These are phyloP conservation scores for Nannobrachium achirus DNA, from an alignment of 2,113 vertebrate species.

Conservation along the genomic window DNA sequence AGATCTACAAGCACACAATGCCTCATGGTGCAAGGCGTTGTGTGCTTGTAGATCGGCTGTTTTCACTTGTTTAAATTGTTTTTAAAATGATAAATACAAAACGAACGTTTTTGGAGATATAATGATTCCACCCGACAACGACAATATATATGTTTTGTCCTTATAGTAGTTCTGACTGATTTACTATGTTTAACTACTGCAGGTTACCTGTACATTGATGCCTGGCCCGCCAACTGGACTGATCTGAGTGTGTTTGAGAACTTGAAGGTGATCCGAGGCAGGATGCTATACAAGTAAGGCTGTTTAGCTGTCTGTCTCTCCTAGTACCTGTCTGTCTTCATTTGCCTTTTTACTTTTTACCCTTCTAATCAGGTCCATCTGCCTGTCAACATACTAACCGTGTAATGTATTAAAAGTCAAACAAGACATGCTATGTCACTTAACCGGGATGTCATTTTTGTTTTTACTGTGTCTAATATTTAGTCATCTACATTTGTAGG, in stretches of 20 bases:
- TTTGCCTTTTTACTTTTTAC: neutral
- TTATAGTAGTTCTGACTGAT: neutral
- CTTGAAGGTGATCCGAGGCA: constrained; percentile 88
- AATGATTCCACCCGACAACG: too few species aligned
- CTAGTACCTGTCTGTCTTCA: neutral
- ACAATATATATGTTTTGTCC: too few species aligned
- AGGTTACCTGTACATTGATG: constrained; percentile 94
- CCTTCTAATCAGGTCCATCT: neutral
- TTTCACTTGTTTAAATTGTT: too few species aligned
- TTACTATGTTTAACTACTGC: constrained; percentile 15
- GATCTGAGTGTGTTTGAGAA: constrained; percentile 90
- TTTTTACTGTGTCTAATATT: neutral
- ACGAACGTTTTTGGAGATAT: too few species aligned
- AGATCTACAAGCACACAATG: too few species aligned
- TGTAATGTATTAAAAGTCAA: too few species aligned
- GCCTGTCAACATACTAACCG: too few species aligned
- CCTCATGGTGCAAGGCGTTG: too few species aligned
- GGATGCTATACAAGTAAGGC: constrained; percentile 89
- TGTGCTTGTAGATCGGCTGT: too few species aligned
- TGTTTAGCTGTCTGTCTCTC: constrained; percentile 8
- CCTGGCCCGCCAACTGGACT: constrained; percentile 83
- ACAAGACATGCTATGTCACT: too few species aligned
- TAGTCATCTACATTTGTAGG: constrained; percentile 19
- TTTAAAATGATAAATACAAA: too few species aligned
- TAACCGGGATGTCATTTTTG: neutral